phyloP scores from a whole-genome alignment of 2,797 vertebrate species.

The Cichlasoma orientale region DNA sequence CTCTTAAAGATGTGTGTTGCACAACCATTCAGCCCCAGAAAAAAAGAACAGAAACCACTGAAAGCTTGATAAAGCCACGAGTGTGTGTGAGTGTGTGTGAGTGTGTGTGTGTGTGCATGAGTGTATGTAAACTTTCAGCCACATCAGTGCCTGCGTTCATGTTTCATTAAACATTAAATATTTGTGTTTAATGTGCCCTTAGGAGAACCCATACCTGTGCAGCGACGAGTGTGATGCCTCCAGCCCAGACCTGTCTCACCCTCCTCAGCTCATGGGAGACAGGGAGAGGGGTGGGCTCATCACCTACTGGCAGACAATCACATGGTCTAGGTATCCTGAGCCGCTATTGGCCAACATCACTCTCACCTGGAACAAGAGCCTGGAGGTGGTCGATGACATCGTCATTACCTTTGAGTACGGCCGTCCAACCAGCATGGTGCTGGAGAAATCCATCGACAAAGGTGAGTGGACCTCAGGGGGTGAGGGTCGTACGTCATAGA shows the following conservation, averaged over 20 bases:
- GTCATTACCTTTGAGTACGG: conserved; percentile 94
- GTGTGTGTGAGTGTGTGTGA: no score
- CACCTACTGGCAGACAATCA: conserved; percentile 97
- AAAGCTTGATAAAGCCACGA: no score
- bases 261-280: conserved; percentile 95
- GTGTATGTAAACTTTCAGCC: background rate
- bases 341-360: conserved; percentile 95
- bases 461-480: conserved; percentile 67
- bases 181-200: background rate
- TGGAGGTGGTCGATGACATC: conserved; percentile 95
- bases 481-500: no score
- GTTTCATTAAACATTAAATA: background rate
- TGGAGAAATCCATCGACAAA: conserved; percentile 96
- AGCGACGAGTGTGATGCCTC: conserved; percentile 96
- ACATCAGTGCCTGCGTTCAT: background rate
- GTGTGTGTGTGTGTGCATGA: background rate
- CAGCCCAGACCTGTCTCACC: conserved; percentile 94
- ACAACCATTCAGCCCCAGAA: no score
- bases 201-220: conserved; percentile 98
- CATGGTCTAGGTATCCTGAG: conserved; percentile 93
- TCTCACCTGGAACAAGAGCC: conserved; percentile 96
- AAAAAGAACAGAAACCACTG: no score
- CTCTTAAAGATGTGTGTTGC: no score
- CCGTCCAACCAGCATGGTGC: conserved; percentile 93
- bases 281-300: conserved; percentile 90